Evolutionary conservation across 2,113 vertebrate species (phyloP).

Genomic region (Spea bombifrons): DNA sequence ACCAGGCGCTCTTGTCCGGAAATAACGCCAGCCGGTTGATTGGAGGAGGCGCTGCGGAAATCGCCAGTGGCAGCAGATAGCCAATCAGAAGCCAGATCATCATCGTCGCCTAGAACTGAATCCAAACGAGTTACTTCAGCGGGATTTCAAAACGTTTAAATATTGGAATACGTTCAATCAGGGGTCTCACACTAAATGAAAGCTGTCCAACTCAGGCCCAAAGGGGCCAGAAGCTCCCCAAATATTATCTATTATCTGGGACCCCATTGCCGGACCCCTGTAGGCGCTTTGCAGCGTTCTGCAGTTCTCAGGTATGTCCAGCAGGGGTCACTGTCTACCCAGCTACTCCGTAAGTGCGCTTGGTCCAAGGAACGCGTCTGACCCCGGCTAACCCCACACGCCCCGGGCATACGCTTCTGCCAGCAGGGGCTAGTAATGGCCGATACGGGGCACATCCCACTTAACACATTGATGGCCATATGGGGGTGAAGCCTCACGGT

Average conservation of each 20-base stretch:
- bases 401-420: too few species aligned
- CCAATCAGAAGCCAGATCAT: conserved; percentile 66
- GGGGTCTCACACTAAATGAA: too few species aligned
- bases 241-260: too few species aligned
- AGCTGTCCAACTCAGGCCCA: too few species aligned
- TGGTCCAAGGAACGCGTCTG: neutral
- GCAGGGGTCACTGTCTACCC: neutral
- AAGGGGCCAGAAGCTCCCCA: too few species aligned
- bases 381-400: conserved; percentile 7
- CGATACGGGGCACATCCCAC: too few species aligned
- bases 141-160: neutral
- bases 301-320: neutral
- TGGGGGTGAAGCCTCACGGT: too few species aligned
- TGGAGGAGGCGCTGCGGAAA: conserved; percentile 81
- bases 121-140: neutral
- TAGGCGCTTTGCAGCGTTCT: too few species aligned
- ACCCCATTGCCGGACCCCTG: too few species aligned
- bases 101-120: conserved; percentile 63
- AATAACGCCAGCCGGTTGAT: conserved; percentile 96
- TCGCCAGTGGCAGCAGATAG: conserved; percentile 70
- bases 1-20: conserved; percentile 98
- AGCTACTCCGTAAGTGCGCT: neutral
- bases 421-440: too few species aligned
- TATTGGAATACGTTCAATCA: too few species aligned
- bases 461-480: too few species aligned